Percentiles rank a stretch among this genome's conserved stretches.
phyloP scores from a whole-genome alignment of 1,140 invertebrate genomes.

The Apolygus lucorum region DNA sequence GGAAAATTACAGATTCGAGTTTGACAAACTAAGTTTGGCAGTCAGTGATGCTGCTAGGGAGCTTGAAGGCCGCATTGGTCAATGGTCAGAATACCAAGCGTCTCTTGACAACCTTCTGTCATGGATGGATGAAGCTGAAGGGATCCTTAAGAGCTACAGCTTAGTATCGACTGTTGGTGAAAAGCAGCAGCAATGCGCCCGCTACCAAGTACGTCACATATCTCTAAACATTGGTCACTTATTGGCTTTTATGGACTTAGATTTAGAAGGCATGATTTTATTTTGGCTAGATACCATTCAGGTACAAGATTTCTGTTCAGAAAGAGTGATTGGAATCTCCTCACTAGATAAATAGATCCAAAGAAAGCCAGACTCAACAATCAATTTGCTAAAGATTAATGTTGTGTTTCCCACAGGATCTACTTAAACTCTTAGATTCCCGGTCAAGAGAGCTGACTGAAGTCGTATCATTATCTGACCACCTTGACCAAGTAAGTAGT shows the following conservation, averaged over 20 bases:
- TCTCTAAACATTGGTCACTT: no score
- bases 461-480: slow-evolving; percentile 62
- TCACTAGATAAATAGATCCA: no score
- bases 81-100: slow-evolving; percentile 86
- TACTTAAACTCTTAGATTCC: slow-evolving; percentile 62
- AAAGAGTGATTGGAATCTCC: no score
- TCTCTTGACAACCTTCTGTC: slow-evolving; percentile 69
- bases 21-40: slow-evolving; percentile 69
- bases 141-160: slow-evolving; percentile 74
- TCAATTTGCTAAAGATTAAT: no score
- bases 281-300: no score
- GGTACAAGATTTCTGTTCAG: no score
- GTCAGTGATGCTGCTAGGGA: slow-evolving; percentile 65
- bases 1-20: slow-evolving; percentile 50
- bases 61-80: slow-evolving; percentile 73
- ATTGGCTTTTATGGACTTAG: no score
- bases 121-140: slow-evolving; percentile 82
- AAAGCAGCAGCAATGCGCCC: slow-evolving; percentile 79
- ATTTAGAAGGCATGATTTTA: no score
- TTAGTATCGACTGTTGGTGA: slow-evolving; percentile 78
- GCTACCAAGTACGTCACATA: slow-evolving; percentile 90
- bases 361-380: no score
- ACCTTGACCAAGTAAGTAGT: slow-evolving; percentile 73
- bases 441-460: slow-evolving; percentile 61
- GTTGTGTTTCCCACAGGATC: slow-evolving; percentile 51